Conservation (phyloP, 2,113 vertebrate genomes). For the Tapirus terrestris region DNA sequence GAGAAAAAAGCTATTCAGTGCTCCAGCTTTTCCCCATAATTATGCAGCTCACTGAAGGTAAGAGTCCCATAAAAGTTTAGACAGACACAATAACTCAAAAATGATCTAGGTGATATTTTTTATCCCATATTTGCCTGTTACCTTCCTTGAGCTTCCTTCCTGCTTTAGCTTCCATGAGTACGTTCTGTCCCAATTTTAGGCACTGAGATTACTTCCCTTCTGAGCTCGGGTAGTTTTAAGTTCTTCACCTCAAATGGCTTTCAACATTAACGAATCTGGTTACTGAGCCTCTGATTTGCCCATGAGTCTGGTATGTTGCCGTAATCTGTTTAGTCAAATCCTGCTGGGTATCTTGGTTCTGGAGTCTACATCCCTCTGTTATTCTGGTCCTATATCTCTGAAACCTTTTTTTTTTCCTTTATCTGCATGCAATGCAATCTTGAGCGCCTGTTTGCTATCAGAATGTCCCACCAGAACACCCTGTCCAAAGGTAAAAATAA, state of each 20-base stretch:
- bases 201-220: neutral
- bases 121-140: neutral
- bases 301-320: neutral
- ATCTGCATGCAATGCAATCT: neutral
- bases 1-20: neutral
- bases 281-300: neutral
- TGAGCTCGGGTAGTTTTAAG: neutral
- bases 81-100: neutral
- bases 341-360: neutral
- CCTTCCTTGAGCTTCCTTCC: neutral
- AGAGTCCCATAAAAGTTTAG: neutral
- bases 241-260: slow-evolving; percentile 16
- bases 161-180: neutral
- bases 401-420: neutral
- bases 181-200: neutral
- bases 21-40: neutral
- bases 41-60: neutral
- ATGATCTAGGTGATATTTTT: neutral
- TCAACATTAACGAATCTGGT: neutral
- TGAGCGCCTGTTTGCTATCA: neutral
- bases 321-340: neutral
- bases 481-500: neutral
- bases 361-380: neutral
- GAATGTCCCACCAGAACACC: neutral
- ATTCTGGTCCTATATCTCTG: neutral